Evolutionary conservation across 2,113 vertebrate species (phyloP).

Genomic region (Pteronura brasiliensis): DNA sequence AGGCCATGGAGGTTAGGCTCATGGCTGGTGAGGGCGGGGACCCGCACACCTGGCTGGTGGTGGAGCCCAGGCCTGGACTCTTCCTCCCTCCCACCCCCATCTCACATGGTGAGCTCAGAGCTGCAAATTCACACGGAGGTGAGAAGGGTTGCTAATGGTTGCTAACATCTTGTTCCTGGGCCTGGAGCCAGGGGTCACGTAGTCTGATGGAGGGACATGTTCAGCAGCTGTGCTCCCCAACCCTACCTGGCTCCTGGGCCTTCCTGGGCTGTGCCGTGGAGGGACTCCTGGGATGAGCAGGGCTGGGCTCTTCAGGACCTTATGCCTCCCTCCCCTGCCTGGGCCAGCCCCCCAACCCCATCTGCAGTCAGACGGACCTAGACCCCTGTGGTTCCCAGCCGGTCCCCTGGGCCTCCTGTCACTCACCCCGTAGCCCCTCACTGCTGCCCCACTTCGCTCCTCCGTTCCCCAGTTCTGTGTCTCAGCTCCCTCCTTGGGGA

Average conservation of each 20-base stretch:
- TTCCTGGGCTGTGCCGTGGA: background rate
- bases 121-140: background rate
- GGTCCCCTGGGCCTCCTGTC: background rate
- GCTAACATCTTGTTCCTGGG: background rate
- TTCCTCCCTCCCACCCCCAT: background rate
- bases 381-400: rapidly evolving
- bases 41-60: background rate
- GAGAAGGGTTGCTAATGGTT: background rate
- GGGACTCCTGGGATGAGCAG: background rate
- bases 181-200: background rate
- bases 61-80: background rate
- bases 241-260: background rate
- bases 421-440: rapidly evolving
- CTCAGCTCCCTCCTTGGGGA: background rate
- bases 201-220: background rate
- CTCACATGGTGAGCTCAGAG: background rate
- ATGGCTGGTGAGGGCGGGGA: rapidly evolving
- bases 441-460: background rate
- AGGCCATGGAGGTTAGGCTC: too few species aligned
- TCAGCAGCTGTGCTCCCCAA: background rate
- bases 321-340: background rate
- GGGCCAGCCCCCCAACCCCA: background rate
- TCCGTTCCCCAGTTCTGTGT: background rate
- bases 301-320: background rate
- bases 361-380: background rate